Base-by-base conservation (phyloP, 2,797 vertebrate species). In the Vireo griseus region DNA sequence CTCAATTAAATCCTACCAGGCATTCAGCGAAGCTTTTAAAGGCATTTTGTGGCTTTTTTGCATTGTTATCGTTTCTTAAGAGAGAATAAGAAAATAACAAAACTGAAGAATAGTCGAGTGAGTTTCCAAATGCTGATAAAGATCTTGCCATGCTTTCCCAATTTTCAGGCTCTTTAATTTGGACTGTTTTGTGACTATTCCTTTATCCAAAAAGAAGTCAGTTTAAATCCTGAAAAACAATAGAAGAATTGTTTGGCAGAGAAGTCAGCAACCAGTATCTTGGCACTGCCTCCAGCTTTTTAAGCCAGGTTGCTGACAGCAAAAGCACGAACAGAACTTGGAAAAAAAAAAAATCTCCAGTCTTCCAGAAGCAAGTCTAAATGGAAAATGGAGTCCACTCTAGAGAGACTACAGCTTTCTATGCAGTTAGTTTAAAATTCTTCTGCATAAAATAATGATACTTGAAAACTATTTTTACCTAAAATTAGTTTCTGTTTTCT, bases 151-250 rank as follows among this genome's bases (percentile, higher is more conserved):
- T 65, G 31, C 75, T 85, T 91, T 89, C 71, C 77, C n/a, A 63
- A 7, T 95, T 88, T 95, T 83, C 48, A 91, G 44, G 40, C 68
- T 91, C 50, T 87, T 94, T 75, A 71, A 2, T 89, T 93, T 74
- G 11, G 16, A 68, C 68, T 68, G 6, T 22, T 85, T 91, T 83
- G 42, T 68, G 84, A 75, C 65, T 75, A 18, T 42, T 94, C 2
- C 50, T 92, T 87, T 87, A 61, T 68, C 84, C 68, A 22, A 54
- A 66, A 69, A 87, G 63, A 71, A 55, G 61, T 85, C 88, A 71
- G 52, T 92, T 89, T 89, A 87, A 90, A 81, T 95, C 57, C 35
- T 77, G 74, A 69, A 92, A 62, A 95, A 92, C 84, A 96, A 88
- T 72, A 40, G 65, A 86, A 86, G 75, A 95, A 76, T 71, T 87